Conservation (phyloP, 2,797 vertebrate species). For the Kryptolebias ocellatus region DNA sequence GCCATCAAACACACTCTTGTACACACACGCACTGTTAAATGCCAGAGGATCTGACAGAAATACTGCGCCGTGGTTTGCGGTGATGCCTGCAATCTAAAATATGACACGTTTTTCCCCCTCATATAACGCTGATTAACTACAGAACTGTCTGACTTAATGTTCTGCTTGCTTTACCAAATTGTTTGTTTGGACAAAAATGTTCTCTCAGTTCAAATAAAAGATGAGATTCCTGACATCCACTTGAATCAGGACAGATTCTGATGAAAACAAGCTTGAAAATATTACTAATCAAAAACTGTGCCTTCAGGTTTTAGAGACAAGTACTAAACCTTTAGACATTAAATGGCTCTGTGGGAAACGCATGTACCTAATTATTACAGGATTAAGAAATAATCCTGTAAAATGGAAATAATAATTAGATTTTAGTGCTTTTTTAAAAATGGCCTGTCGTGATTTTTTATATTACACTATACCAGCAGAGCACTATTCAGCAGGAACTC, state of each 20-base stretch:
- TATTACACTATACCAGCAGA: too few relatives aligned
- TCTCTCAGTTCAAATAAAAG: neutral
- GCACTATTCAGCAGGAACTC: too few relatives aligned
- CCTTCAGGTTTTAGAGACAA: too few relatives aligned
- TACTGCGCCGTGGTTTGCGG: slow-evolving; percentile 51
- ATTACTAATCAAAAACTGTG: neutral
- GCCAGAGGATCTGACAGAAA: slow-evolving; percentile 40
- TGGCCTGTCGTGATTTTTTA: neutral
- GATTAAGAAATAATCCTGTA: neutral
- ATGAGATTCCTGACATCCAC: neutral
- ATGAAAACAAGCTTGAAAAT: neutral
- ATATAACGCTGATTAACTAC: slow-evolving; percentile 51
- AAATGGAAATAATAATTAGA: neutral
- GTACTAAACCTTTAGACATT: neutral
- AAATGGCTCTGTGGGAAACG: neutral
- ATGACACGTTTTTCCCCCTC: slow-evolving; percentile 21
- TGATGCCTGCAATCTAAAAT: slow-evolving; percentile 46
- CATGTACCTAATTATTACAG: neutral
- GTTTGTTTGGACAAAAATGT: slow-evolving; percentile 16
- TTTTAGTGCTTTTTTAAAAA: neutral
- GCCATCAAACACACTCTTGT: slow-evolving; percentile 19
- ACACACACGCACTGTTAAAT: slow-evolving; percentile 16
- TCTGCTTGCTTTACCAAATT: slow-evolving; percentile 27
- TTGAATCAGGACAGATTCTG: neutral
- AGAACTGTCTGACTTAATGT: slow-evolving; percentile 19